These are phyloP conservation scores for Coracopsis vasa DNA, from an alignment of 2,113 vertebrate genomes.

Conservation along the genomic window DNA sequence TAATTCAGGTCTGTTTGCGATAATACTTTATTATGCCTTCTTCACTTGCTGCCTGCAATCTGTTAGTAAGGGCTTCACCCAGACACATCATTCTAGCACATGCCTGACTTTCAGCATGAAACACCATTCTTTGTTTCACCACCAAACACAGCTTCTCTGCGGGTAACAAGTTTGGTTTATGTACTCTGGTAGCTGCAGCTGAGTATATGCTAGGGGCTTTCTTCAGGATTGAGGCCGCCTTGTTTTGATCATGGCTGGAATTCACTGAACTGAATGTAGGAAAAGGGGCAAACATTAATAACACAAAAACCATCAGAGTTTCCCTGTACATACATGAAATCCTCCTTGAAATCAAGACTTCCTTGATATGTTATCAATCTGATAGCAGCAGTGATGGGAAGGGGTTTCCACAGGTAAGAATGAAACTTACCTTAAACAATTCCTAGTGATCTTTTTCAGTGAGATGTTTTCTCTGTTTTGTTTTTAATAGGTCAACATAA, in stretches of 20 bases:
- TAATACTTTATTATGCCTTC: not conserved
- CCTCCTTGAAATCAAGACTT: not conserved
- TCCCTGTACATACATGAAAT: not conserved
- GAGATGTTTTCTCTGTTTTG: not conserved
- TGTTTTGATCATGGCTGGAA: not conserved
- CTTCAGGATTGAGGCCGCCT: not conserved
- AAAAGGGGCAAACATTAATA: not conserved
- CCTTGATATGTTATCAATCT: not conserved
- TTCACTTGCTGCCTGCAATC: not conserved
- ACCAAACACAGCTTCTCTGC: not conserved
- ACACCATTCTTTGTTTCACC: not conserved
- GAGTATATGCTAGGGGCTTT: not conserved
- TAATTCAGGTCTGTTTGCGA: not conserved
- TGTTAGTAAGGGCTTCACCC: not conserved
- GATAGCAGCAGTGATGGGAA: not conserved
- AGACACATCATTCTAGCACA: not conserved
- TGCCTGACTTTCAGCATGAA: not conserved
- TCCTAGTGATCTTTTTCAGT: not conserved
- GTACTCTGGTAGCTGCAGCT: not conserved
- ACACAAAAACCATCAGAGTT: not conserved
- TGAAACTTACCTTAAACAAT: not conserved
- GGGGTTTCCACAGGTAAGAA: not conserved
- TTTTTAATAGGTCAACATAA: conserved; percentile 4
- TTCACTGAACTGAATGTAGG: not conserved
- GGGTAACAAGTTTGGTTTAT: not conserved